Evolutionary conservation across 1,140 invertebrate species (phyloP).

Genomic region (Drosophila bipectinata): DNA sequence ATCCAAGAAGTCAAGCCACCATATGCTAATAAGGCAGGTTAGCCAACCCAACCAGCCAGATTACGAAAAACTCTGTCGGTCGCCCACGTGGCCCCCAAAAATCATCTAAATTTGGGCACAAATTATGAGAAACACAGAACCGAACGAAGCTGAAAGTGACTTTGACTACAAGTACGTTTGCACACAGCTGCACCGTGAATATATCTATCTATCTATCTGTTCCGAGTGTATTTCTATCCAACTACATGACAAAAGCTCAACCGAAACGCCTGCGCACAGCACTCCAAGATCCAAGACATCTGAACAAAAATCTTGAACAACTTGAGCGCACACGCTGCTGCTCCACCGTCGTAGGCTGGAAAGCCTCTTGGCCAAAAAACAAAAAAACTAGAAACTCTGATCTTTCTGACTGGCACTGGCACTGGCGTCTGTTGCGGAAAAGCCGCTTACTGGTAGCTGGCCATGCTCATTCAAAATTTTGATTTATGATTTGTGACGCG

Average conservation of each 20-base stretch:
- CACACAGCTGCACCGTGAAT: slow-evolving; percentile 21
- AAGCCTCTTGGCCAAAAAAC: slow-evolving; percentile 55
- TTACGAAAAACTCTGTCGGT: slow-evolving; percentile 62
- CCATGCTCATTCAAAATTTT: slow-evolving; percentile 50
- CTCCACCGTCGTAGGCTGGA: slow-evolving; percentile 25
- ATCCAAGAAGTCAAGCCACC: slow-evolving; percentile 60
- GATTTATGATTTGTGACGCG: slow-evolving; percentile 78
- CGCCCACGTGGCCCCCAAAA: slow-evolving; percentile 67
- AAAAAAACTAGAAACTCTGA: slow-evolving; percentile 33
- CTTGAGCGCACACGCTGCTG: slow-evolving; percentile 56
- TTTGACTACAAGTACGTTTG: slow-evolving; percentile 75
- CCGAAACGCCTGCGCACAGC: slow-evolving; percentile 63
- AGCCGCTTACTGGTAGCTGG: slow-evolving; percentile 45
- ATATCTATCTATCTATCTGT: background rate
- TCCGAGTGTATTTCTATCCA: slow-evolving; percentile 17
- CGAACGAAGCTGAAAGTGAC: slow-evolving; percentile 75
- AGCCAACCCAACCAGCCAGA: slow-evolving; percentile 23
- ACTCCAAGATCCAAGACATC: slow-evolving; percentile 54
- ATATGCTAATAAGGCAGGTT: slow-evolving; percentile 66
- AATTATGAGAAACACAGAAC: slow-evolving; percentile 71
- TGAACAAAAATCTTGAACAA: slow-evolving; percentile 35
- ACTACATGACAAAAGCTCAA: slow-evolving; percentile 48
- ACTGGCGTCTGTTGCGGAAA: slow-evolving; percentile 48
- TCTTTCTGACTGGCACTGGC: slow-evolving; percentile 44
- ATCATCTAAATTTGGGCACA: slow-evolving; percentile 76